Percentiles rank a stretch among this genome's conserved stretches.
Conservation (phyloP, 2,113 vertebrate species). For the Synodontis membranacea region DNA sequence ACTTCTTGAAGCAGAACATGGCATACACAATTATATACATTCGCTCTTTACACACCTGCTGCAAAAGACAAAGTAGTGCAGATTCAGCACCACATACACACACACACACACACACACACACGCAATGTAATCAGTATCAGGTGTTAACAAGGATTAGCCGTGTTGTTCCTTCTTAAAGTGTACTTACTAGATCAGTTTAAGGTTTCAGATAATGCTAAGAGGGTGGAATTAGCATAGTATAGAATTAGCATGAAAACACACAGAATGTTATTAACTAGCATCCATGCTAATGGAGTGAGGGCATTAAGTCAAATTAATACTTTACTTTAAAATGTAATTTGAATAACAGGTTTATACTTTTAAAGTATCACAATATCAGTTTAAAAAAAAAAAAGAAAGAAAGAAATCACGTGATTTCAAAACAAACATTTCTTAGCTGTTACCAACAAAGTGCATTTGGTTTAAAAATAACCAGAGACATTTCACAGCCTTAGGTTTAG, state of each 20-base stretch:
- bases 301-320: not conserved
- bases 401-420: not conserved
- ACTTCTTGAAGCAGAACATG: conserved; percentile 59
- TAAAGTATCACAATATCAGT: not conserved
- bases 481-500: not conserved
- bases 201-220: not conserved
- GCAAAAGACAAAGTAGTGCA: conserved; percentile 67
- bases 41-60: conserved; percentile 68
- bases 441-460: not conserved
- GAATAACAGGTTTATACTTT: not conserved
- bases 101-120: conserved; percentile 38
- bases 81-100: conserved; percentile 46
- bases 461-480: not conserved
- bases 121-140: not conserved
- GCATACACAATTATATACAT: conserved; percentile 68
- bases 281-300: not conserved
- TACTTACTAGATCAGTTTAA: not conserved
- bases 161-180: not conserved
- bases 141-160: not conserved
- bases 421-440: not conserved
- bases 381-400: not conserved
- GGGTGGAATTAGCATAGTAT: not conserved
- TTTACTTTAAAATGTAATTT: not conserved
- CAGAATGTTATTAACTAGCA: not conserved
- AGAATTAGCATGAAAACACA: not conserved